These are phyloP conservation scores for Pseudomyrmex sp. DNA, from an alignment of 1,140 invertebrate genomes.

Conservation along the genomic window DNA sequence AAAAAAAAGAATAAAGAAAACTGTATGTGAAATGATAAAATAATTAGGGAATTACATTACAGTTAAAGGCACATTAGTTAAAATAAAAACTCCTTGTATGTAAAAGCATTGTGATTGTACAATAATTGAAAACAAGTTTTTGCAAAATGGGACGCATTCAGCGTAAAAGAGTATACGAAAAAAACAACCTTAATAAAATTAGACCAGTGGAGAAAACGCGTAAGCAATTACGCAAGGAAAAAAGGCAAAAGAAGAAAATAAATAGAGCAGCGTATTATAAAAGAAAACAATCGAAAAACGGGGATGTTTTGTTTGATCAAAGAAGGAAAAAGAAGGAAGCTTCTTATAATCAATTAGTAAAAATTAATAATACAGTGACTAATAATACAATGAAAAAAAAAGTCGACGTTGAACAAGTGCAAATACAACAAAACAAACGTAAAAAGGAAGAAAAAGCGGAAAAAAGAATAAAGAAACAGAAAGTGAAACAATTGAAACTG, in stretches of 20 bases:
- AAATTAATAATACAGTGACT: neutral
- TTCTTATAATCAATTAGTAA: neutral
- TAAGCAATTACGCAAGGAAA: conserved; percentile 88
- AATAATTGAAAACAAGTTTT: neutral
- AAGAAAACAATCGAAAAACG: conserved; percentile 31
- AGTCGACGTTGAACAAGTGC: conserved; percentile 56
- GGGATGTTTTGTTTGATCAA: neutral
- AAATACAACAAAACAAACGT: conserved; percentile 11
- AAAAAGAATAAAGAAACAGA: conserved; percentile 64
- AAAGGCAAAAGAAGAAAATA: conserved; percentile 86
- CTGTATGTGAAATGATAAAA: too few species aligned
- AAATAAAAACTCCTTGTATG: too few species aligned
- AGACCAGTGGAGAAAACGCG: conserved; percentile 81
- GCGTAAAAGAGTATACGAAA: neutral
- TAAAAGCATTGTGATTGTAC: too few species aligned
- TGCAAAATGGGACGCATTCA: conserved; percentile 28
- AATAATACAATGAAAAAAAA: conserved; percentile 66
- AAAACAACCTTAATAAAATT: neutral
- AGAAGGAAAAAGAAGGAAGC: neutral
- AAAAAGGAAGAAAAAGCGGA: conserved; percentile 72
- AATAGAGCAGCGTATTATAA: conserved; percentile 84
- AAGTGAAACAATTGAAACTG: conserved; percentile 80
- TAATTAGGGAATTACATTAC: too few species aligned
- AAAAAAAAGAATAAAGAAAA: too few species aligned
- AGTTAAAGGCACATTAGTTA: too few species aligned